Evolutionary conservation across 1,140 invertebrate species (phyloP).

Genomic region (Armadillidium nasatum): DNA sequence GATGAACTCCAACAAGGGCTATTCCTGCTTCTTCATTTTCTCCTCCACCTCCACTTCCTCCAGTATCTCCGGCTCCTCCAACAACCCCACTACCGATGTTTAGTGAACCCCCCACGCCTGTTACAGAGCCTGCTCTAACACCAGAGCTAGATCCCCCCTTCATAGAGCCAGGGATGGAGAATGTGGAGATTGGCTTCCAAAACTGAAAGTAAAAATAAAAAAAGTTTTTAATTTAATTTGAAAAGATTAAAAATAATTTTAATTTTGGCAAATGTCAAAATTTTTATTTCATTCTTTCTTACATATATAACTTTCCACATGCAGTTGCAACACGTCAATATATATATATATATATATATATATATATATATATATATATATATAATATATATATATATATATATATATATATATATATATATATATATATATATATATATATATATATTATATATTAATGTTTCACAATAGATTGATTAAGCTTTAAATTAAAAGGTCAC

Average conservation of each 20-base stretch:
- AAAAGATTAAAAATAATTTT: background rate
- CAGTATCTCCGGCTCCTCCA: slow-evolving; percentile 72
- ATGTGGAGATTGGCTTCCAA: slow-evolving; percentile 91
- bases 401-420: too few relatives aligned
- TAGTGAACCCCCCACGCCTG: slow-evolving; percentile 64
- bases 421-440: too few relatives aligned
- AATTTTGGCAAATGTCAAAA: background rate
- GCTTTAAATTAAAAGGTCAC: too few relatives aligned
- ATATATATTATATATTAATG: too few relatives aligned
- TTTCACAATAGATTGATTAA: too few relatives aligned
- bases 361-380: too few relatives aligned
- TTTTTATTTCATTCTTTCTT: background rate
- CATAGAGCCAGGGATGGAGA: slow-evolving; percentile 89
- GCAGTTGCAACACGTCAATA: background rate
- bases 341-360: too few relatives aligned
- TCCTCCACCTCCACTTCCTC: slow-evolving; percentile 60
- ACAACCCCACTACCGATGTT: slow-evolving; percentile 51
- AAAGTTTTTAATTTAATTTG: background rate
- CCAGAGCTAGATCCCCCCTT: slow-evolving; percentile 66
- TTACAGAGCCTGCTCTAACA: slow-evolving; percentile 50
- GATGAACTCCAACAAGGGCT: slow-evolving; percentile 73
- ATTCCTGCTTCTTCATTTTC: slow-evolving; percentile 67
- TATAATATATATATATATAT: too few relatives aligned
- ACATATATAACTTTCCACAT: background rate
- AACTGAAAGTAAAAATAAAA: slow-evolving; percentile 60